Conservation (phyloP, 2,113 vertebrate genomes). For the Nerophis ophidion region DNA sequence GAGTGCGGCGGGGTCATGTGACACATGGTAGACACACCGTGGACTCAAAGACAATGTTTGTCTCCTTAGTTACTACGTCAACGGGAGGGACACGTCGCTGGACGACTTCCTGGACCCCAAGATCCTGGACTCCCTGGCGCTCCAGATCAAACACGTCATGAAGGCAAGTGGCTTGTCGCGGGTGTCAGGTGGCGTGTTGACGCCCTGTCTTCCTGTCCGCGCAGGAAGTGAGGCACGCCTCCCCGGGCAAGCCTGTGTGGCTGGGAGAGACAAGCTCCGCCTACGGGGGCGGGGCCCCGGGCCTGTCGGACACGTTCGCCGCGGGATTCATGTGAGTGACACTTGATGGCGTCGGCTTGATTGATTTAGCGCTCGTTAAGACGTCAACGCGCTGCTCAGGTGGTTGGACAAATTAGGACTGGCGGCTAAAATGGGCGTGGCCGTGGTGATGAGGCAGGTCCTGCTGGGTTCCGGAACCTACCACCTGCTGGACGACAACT, state of each 20-base stretch:
- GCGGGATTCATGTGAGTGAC: slow-evolving; percentile 93
- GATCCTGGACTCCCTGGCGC: slow-evolving; percentile 79
- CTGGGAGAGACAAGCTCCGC: slow-evolving; percentile 94
- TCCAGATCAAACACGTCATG: slow-evolving; percentile 68
- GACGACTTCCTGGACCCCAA: slow-evolving; percentile 83
- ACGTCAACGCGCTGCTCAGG: slow-evolving; percentile 62
- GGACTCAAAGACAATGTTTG: slow-evolving; percentile 6
- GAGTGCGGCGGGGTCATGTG: slow-evolving; percentile 44
- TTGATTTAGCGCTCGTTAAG: neutral
- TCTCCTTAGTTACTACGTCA: slow-evolving; percentile 85
- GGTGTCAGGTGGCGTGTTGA: neutral
- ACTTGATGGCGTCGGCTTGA: neutral
- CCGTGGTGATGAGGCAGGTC: slow-evolving; percentile 90
- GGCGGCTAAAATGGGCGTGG: slow-evolving; percentile 79
- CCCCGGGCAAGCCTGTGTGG: slow-evolving; percentile 82
- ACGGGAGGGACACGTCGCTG: slow-evolving; percentile 79
- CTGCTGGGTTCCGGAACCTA: slow-evolving; percentile 85
- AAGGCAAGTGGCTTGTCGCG: slow-evolving; percentile 63
- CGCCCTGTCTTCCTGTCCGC: neutral
- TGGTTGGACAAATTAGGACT: slow-evolving; percentile 95
- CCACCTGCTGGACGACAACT: slow-evolving; percentile 82
- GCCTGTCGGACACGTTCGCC: slow-evolving; percentile 81
- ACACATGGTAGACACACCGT: neutral
- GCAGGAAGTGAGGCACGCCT: slow-evolving; percentile 40
- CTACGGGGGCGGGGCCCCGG: slow-evolving; percentile 83